phyloP scores from a whole-genome alignment of 1,140 invertebrate genomes.

The Papilio polyxenes region DNA sequence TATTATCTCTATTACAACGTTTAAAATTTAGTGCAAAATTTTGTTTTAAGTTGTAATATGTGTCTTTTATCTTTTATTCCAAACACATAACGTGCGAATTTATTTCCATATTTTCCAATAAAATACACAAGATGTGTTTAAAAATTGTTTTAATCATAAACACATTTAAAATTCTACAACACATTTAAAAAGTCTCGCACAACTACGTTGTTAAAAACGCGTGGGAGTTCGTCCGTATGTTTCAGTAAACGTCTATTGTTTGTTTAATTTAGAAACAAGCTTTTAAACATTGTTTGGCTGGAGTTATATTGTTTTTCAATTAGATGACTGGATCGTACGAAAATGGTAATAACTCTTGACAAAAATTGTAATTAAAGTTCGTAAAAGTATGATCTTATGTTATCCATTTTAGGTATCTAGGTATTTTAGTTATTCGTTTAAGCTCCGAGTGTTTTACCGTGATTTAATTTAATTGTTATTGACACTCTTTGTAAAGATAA shows the following conservation, averaged over 20 bases:
- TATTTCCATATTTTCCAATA: no score
- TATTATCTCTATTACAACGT: no score
- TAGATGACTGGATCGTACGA: not conserved
- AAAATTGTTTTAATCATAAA: not conserved
- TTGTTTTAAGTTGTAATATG: no score
- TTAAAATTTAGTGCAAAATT: no score
- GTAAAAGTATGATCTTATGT: not conserved
- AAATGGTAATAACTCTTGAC: not conserved
- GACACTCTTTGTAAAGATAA: no score
- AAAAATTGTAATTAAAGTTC: not conserved
- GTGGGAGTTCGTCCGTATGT: constrained; percentile 8
- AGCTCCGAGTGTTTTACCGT: no score
- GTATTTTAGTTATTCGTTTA: no score
- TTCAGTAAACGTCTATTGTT: constrained; percentile 11
- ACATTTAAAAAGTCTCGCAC: not conserved
- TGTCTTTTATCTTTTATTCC: no score
- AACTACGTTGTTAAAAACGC: not conserved
- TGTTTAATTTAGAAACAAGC: constrained; percentile 15
- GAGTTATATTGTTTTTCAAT: constrained; percentile 23
- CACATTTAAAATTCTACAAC: not conserved
- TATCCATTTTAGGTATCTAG: no score
- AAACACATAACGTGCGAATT: no score
- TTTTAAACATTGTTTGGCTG: constrained; percentile 1
- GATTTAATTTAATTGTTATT: no score
- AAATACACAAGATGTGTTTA: not conserved